A percentile compares a stretch with the other conserved stretches of the same genome.
Conservation (phyloP, 1,140 invertebrate species). For the Aricia agestis region DNA sequence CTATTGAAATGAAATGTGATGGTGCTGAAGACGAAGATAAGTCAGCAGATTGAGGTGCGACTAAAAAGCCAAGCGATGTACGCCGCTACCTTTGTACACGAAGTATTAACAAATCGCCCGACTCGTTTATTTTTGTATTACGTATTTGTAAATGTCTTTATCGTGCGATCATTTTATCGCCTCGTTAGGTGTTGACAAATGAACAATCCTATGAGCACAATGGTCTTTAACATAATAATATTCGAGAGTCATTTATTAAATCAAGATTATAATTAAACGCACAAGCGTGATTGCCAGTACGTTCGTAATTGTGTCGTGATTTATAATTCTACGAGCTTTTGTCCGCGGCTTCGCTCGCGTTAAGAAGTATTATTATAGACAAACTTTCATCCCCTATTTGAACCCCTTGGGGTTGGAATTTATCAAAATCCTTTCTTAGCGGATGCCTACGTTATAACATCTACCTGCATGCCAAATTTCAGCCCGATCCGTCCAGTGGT, state of each 20-base stretch:
- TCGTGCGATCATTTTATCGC: constrained; percentile 55
- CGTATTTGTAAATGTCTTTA: constrained; percentile 14
- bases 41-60: background rate
- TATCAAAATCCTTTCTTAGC: too few relatives aligned
- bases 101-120: constrained; percentile 59
- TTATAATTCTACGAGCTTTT: constrained; percentile 5
- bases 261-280: background rate
- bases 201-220: constrained; percentile 62
- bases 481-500: too few relatives aligned
- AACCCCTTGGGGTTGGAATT: too few relatives aligned
- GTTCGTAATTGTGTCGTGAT: background rate
- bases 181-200: constrained; percentile 63
- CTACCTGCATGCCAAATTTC: too few relatives aligned
- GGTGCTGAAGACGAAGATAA: constrained; percentile 6
- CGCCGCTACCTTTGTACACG: constrained; percentile 57
- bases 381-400: too few relatives aligned
- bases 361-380: too few relatives aligned
- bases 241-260: background rate
- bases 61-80: constrained; percentile 37
- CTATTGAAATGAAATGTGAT: constrained; percentile 6
- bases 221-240: constrained; percentile 53
- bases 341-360: too few relatives aligned
- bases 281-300: background rate
- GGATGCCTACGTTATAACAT: too few relatives aligned
- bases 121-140: constrained; percentile 15